Evolutionary conservation across 1,140 invertebrate species (phyloP), one percentile per base, ranked within the genome.

Genomic region (Babylonia areolata): DNA sequence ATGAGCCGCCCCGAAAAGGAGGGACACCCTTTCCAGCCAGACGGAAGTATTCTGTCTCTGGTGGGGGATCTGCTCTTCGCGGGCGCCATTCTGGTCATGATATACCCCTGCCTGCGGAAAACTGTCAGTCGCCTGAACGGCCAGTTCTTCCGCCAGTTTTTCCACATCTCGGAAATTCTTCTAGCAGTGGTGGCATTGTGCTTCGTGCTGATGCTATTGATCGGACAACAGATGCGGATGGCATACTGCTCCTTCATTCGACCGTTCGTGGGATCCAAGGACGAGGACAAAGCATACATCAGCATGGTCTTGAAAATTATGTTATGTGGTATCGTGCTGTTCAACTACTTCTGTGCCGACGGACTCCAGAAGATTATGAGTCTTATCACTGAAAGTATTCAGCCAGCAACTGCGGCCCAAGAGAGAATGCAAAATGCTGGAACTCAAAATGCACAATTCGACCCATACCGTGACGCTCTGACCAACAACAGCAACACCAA

Each of bases 191-290:
- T 5, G 12, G 6, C 40, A 11, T 23, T 81, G 80, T 35, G 28
- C 12, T 54, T 81, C n/a, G 28, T n/a, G 5, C 51, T 81, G 80
- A 35, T 81, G 80, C 42, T 81, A 2, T 46, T 81, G 2, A 20
- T 54, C 33, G 80, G 40, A 3, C 80, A 81, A 5, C 80, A 81
- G 80, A 51, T 58, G 80, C 80, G 80, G n/a, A 35, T 54, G 9
- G 31, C 80, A 3, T 81, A 15, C 46, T 58, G 80, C 46, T 12
- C 46, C 46, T 11, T 51, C 46, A 81, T 81, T 35, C 80, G 28
- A 9, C 80, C 80, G 42, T 81, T 33, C 46, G 33, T 81, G 1
- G 80, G 80, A 3, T n/a, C 3, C 17, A 54, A 46, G n/a, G 42
- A 33, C 12, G 46, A 81, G 28, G 46, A 54, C 42, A 54, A 31